Conservation (phyloP, 2,888 invertebrate genomes). For the Eupithecia vulgata region DNA sequence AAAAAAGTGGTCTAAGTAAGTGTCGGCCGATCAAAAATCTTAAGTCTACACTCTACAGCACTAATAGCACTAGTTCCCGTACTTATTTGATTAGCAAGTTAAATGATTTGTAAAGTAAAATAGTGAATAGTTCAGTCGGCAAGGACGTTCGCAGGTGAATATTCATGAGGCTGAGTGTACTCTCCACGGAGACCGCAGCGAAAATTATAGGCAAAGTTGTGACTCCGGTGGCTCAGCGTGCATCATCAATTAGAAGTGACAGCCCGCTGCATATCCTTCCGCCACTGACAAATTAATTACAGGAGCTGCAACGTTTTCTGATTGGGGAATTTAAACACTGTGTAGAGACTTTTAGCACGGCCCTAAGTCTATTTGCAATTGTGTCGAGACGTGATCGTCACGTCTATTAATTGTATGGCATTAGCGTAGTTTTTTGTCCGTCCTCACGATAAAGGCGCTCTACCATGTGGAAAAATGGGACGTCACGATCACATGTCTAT, state of each 20-base stretch:
- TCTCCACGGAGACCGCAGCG: constrained; percentile 42
- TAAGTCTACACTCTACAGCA: background rate
- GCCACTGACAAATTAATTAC: constrained; percentile 36
- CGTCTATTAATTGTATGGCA: too few species aligned
- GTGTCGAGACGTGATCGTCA: too few species aligned
- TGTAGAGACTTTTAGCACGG: background rate
- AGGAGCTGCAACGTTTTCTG: constrained; percentile 31
- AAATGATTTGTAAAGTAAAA: constrained; percentile 28
- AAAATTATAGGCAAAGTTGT: constrained; percentile 54
- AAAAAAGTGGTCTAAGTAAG: background rate
- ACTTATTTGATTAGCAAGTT: constrained; percentile 33
- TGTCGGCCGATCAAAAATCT: background rate
- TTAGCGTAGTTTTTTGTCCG: too few species aligned
- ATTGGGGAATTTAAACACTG: constrained; percentile 7
- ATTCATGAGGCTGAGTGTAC: constrained; percentile 45
- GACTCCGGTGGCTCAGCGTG: constrained; percentile 44
- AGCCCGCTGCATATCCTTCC: constrained; percentile 41
- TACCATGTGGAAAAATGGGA: too few species aligned
- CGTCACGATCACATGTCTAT: too few species aligned
- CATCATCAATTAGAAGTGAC: constrained; percentile 50
- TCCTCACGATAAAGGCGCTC: too few species aligned
- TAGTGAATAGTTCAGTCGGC: constrained; percentile 35
- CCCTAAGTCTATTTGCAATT: too few species aligned
- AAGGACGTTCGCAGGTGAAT: constrained; percentile 45
- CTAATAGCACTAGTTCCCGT: background rate